Conservation (phyloP, 2,888 invertebrate species). For the Hipparchia semele region DNA sequence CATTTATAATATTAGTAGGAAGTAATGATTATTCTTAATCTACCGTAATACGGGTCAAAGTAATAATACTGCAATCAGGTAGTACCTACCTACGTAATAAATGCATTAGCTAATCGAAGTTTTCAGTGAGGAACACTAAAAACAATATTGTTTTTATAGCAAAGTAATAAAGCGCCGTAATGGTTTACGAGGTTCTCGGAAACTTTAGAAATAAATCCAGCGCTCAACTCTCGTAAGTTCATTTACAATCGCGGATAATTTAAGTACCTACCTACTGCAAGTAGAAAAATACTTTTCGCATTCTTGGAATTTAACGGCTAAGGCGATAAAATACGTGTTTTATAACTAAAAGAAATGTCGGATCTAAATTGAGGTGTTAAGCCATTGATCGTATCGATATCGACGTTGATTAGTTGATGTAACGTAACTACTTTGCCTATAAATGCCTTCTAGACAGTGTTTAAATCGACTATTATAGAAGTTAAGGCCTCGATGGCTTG, state of each 20-base stretch:
- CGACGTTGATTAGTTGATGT: not conserved
- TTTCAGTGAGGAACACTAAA: constrained; percentile 23
- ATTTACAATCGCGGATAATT: constrained; percentile 25
- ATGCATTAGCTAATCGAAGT: constrained; percentile 16
- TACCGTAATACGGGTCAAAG: too few species aligned
- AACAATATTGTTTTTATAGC: constrained; percentile 33
- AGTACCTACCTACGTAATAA: not conserved
- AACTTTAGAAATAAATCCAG: constrained; percentile 22
- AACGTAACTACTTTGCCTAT: not conserved
- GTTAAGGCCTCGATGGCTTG: too few species aligned
- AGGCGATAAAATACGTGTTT: constrained; percentile 7
- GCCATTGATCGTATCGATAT: not conserved
- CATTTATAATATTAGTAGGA: too few species aligned
- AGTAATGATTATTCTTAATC: too few species aligned
- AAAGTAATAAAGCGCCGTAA: constrained; percentile 33
- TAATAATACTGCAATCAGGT: not conserved
- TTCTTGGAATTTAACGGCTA: constrained; percentile 13
- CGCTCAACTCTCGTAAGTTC: constrained; percentile 17
- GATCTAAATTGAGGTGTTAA: constrained; percentile 7
- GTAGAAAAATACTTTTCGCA: constrained; percentile 16
- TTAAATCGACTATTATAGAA: too few species aligned
- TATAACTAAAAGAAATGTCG: constrained; percentile 10
- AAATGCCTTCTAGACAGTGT: not conserved
- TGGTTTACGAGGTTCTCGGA: constrained; percentile 27
- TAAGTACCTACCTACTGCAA: constrained; percentile 18